Evolutionary conservation across 37 sponge, comb jelly and placozoan genomes (phyloP).

Genomic region (Halichondria panicea): DNA sequence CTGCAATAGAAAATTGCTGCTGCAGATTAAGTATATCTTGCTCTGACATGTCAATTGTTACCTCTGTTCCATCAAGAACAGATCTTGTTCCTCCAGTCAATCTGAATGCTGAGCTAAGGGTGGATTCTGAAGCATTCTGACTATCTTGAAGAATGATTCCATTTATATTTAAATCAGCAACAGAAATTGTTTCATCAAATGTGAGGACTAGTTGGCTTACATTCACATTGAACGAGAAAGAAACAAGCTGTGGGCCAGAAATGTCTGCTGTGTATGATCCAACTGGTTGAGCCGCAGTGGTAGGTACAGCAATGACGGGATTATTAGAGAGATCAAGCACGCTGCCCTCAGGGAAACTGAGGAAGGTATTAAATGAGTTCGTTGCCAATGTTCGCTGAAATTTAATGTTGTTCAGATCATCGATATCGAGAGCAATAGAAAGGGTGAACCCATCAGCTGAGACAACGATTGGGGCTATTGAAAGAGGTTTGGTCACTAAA

Average conservation of each 20-base stretch:
- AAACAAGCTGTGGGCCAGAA: conserved; percentile 61
- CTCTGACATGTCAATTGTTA: conserved; percentile 40
- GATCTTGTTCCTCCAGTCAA: conserved; percentile 42
- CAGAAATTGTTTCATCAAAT: conserved; percentile 69
- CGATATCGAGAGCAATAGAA: conserved; percentile 29
- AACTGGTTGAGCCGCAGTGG: conserved; percentile 15
- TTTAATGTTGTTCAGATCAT: conserved; percentile 84
- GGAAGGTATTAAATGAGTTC: conserved; percentile 25
- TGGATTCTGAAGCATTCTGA: conserved; percentile 1
- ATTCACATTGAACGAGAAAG: conserved; percentile 67
- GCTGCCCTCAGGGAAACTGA: conserved; percentile 41
- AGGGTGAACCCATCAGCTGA: conserved; percentile 71
- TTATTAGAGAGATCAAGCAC: conserved; percentile 72
- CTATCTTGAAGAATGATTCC: conserved; percentile 61
- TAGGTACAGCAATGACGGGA: conserved; percentile 26
- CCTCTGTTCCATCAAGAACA: conserved; percentile 32
- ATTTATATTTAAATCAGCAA: conserved; percentile 16
- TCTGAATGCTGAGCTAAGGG: conserved; percentile 31
- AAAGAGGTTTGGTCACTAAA: conserved; percentile 17
- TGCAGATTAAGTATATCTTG: conserved; percentile 64
- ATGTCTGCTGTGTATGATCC: conserved; percentile 56
- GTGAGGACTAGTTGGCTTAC: conserved; percentile 43
- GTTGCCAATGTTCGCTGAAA: conserved; percentile 45
- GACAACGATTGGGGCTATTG: conserved; percentile 34
- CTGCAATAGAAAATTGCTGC: conserved; percentile 39